Evolutionary conservation across 1,140 invertebrate species (phyloP).

Genomic region (Drosophila prosaltans): DNA sequence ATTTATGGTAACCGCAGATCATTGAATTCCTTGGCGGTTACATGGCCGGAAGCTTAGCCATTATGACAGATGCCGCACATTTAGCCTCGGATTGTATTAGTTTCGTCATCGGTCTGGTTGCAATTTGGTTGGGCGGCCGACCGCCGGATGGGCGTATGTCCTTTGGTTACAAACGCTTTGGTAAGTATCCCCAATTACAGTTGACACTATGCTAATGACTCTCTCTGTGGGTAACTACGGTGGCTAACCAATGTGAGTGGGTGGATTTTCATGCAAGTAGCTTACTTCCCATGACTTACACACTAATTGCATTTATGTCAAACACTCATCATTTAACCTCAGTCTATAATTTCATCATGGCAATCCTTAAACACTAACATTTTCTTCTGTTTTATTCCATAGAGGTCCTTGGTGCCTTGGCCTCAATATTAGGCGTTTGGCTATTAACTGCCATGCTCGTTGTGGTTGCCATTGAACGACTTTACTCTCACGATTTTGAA

Average conservation of each 20-base stretch:
- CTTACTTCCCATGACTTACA: conserved; percentile 3
- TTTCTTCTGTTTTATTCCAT: conserved; percentile 32
- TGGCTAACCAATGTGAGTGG: neutral
- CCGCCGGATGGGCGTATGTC: conserved; percentile 88
- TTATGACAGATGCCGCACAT: conserved; percentile 93
- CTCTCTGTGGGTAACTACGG: conserved; percentile 28
- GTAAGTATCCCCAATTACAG: conserved; percentile 83
- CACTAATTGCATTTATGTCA: conserved; percentile 48
- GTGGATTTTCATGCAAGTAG: neutral
- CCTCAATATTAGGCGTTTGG: conserved; percentile 90
- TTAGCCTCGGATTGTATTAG: conserved; percentile 92
- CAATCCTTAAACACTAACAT: neutral
- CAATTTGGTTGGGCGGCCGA: conserved; percentile 88
- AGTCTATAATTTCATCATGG: neutral
- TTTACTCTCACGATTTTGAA: conserved; percentile 89
- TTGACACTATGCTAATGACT: conserved; percentile 61
- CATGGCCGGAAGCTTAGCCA: conserved; percentile 91
- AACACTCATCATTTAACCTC: neutral
- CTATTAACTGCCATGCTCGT: conserved; percentile 93
- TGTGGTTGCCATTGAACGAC: conserved; percentile 90
- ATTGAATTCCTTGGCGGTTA: conserved; percentile 90
- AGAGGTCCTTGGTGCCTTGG: conserved; percentile 88
- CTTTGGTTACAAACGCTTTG: conserved; percentile 91
- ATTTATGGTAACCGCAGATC: conserved; percentile 83
- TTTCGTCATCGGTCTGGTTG: conserved; percentile 91